These are phyloP conservation scores for Acanthosoma haemorrhoidale DNA, from an alignment of 2,888 invertebrate species.

Conservation along the genomic window DNA sequence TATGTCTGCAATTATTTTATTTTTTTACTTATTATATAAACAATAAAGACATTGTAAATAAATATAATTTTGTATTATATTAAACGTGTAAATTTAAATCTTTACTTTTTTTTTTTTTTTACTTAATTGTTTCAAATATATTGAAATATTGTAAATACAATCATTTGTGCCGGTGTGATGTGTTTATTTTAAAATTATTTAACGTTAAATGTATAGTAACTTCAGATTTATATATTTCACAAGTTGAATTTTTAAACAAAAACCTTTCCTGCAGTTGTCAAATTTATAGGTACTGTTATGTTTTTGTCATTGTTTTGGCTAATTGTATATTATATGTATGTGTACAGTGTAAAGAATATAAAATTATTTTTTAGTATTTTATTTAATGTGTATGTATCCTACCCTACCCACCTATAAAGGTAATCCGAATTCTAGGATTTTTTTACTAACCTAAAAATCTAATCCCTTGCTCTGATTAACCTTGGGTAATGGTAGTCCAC, in stretches of 20 bases:
- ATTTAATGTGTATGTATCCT: too few relatives aligned
- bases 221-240: neutral
- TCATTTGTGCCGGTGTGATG: neutral
- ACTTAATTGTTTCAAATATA: neutral
- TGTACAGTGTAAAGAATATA: constrained; percentile 1
- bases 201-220: neutral
- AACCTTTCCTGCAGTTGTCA: neutral
- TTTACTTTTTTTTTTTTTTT: neutral
- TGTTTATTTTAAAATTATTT: neutral
- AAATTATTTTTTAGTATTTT: constrained; percentile 10
- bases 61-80: neutral
- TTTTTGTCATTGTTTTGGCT: neutral
- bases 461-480: too few relatives aligned
- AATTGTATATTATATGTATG: constrained; percentile 1
- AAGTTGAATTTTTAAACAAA: neutral
- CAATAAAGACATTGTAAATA: neutral
- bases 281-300: neutral
- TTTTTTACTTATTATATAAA: neutral
- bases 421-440: too few relatives aligned
- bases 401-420: too few relatives aligned
- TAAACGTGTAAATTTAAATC: neutral
- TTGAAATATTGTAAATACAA: constrained; percentile 2
- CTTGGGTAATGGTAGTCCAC: too few relatives aligned
- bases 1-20: too few relatives aligned
- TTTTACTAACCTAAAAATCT: too few relatives aligned